phyloP scores from a whole-genome alignment of 2,888 invertebrate species.

The Dicyrtoma fusca region DNA sequence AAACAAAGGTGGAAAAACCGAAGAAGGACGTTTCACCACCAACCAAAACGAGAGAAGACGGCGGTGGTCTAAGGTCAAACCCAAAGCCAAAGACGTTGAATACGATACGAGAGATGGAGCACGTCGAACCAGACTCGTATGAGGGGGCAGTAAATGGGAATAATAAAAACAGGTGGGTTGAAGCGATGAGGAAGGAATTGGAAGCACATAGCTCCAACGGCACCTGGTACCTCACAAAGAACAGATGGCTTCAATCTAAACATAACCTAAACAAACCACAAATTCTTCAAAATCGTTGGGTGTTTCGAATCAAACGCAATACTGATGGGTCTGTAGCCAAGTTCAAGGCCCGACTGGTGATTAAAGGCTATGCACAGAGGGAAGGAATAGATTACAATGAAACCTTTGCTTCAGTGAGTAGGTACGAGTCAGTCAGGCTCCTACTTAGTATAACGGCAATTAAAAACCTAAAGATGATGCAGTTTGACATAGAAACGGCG shows the following conservation, averaged over 20 bases:
- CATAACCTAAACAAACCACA: too few species aligned
- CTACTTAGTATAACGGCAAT: constrained; percentile 35
- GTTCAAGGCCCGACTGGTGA: constrained; percentile 28
- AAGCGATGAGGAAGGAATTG: not conserved
- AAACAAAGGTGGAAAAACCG: too few species aligned
- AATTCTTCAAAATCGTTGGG: constrained; percentile 20
- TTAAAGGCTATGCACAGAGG: constrained; percentile 28
- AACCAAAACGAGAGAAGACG: too few species aligned
- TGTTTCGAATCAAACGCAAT: constrained; percentile 24
- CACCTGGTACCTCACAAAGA: not conserved
- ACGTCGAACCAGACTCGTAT: not conserved
- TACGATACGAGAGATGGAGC: too few species aligned
- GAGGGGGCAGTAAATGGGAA: not conserved
- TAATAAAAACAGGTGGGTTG: not conserved
- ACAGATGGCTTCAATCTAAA: too few species aligned
- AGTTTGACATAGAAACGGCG: constrained; percentile 37
- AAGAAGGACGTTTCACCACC: too few species aligned
- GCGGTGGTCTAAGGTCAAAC: too few species aligned
- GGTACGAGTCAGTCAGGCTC: constrained; percentile 28
- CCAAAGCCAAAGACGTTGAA: too few species aligned
- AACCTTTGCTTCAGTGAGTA: constrained; percentile 33
- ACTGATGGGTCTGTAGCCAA: constrained; percentile 15
- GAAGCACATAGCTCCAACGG: not conserved
- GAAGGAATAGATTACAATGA: constrained; percentile 36
- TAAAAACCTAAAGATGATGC: not conserved